Conservation (phyloP, 1,140 invertebrate species). For the Rhagoletis zephyria region DNA sequence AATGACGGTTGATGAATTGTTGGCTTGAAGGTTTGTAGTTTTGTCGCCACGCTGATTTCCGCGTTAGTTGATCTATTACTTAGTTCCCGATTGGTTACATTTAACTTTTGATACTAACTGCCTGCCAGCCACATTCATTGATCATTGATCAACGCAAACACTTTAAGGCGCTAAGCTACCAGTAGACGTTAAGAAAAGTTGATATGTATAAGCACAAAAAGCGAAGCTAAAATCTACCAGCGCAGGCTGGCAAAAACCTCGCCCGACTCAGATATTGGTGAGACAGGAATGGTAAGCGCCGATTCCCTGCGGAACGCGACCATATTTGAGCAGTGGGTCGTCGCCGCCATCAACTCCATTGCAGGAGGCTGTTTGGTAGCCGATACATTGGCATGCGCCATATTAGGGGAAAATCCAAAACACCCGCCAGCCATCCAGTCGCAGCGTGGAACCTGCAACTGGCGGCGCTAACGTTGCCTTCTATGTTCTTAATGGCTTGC, state of each 20-base stretch:
- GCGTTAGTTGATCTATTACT: constrained; percentile 22
- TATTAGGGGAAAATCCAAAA: constrained; percentile 42
- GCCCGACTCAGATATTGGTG: neutral
- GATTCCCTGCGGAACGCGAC: constrained; percentile 29
- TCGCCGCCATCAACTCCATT: neutral
- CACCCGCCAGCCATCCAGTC: neutral
- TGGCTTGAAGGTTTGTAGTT: neutral
- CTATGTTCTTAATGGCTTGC: constrained; percentile 47
- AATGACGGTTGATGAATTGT: constrained; percentile 23
- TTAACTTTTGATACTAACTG: constrained; percentile 12
- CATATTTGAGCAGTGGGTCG: constrained; percentile 39
- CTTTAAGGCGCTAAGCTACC: neutral
- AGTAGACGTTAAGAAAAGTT: neutral
- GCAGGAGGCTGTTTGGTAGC: neutral
- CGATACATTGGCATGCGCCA: constrained; percentile 7
- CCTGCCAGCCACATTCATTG: neutral
- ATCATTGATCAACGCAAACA: constrained; percentile 18
- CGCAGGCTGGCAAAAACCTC: constrained; percentile 30
- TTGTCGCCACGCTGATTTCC: neutral
- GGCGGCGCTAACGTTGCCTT: constrained; percentile 45
- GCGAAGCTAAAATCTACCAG: neutral
- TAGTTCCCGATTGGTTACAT: constrained; percentile 21
- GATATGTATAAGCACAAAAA: constrained; percentile 1
- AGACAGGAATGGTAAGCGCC: constrained; percentile 24
- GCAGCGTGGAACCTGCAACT: constrained; percentile 36